A percentile compares a stretch with the other conserved stretches of the same genome.
Conservation (phyloP, 2,113 vertebrate species). For the Antechinus flavipes region DNA sequence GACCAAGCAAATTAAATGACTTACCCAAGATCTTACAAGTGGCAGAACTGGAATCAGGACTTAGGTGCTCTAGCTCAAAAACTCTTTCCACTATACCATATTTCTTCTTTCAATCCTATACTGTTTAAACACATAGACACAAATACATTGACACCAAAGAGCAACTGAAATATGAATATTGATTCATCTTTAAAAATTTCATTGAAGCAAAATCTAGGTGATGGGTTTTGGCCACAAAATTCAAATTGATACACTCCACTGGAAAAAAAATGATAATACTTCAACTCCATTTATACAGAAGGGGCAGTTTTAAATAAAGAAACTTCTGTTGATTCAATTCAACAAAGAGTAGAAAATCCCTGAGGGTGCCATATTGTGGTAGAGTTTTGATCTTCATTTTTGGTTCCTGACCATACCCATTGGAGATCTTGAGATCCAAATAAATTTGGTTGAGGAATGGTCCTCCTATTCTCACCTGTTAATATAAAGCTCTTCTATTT, state of each 20-base stretch:
- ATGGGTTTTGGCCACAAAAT: conserved; percentile 44
- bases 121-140: neutral
- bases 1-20: neutral
- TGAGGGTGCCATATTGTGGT: neutral
- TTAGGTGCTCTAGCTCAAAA: neutral
- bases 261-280: conserved; percentile 49
- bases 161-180: neutral
- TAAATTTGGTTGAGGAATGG: neutral
- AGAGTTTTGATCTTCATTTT: neutral
- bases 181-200: conserved; percentile 57
- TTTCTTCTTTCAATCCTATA: neutral
- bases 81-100: neutral
- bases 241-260: conserved; percentile 48
- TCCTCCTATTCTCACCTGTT: neutral
- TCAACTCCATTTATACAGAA: neutral
- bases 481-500: neutral
- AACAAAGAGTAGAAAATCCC: neutral
- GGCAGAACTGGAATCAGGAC: neutral
- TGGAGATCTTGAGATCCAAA: neutral
- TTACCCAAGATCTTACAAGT: neutral
- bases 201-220: conserved; percentile 25
- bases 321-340: neutral
- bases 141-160: neutral
- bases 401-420: neutral
- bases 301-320: neutral